A percentile compares a stretch with the other conserved stretches of the same genome.
phyloP scores from a whole-genome alignment of 2,113 vertebrate species.

The Lepus timidus region DNA sequence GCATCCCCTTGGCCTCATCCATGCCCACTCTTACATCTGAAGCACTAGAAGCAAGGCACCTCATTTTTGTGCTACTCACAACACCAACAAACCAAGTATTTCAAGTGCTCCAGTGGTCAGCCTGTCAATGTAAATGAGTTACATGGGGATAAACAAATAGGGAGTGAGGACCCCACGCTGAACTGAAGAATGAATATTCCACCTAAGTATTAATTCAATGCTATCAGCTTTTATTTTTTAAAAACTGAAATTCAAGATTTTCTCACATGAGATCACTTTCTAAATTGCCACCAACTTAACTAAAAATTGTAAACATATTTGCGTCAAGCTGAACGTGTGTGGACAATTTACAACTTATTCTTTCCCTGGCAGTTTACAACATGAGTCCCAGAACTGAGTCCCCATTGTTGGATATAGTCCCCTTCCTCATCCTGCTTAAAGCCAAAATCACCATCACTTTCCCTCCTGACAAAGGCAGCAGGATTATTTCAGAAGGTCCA shows the following conservation, averaged over 20 bases:
- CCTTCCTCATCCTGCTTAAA: not conserved
- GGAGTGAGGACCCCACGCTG: not conserved
- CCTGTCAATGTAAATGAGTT: not conserved
- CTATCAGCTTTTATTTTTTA: not conserved
- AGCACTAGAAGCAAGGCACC: not conserved
- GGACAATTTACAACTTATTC: too few species aligned
- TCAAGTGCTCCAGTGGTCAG: not conserved
- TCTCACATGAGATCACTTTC: not conserved
- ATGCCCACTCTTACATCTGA: not conserved
- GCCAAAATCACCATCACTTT: too few species aligned
- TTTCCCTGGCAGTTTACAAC: not conserved
- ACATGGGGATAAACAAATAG: not conserved
- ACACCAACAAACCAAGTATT: not conserved
- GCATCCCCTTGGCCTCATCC: not conserved
- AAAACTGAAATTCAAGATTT: constrained; percentile 26
- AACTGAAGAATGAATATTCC: not conserved
- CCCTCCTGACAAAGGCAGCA: too few species aligned
- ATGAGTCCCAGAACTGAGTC: not conserved
- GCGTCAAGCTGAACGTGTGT: not conserved
- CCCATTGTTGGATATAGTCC: not conserved
- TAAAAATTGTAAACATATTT: not conserved
- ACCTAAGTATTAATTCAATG: not conserved
- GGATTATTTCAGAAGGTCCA: too few species aligned
- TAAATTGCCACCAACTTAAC: not conserved
- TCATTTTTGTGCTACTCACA: not conserved